Evolutionary conservation across 2,113 vertebrate genomes (phyloP).

Genomic region (Spilogale gracilis): DNA sequence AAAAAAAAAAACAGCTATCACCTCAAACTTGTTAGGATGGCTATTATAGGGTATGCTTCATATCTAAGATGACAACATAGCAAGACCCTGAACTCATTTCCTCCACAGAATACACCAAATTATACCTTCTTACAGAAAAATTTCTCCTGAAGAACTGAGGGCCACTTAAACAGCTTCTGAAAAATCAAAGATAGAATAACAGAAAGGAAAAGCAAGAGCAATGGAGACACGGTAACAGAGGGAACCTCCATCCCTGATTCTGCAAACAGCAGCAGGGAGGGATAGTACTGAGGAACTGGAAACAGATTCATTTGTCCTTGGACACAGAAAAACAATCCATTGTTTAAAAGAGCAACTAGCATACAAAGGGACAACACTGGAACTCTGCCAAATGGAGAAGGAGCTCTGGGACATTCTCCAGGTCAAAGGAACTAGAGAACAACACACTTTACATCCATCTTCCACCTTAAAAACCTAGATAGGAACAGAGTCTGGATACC

Average conservation of each 20-base stretch:
- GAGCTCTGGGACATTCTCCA: background rate
- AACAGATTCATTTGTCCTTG: background rate
- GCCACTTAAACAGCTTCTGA: background rate
- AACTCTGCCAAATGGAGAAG: background rate
- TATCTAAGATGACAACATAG: background rate
- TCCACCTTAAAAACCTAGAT: background rate
- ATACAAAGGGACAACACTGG: background rate
- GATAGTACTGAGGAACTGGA: background rate
- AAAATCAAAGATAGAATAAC: background rate
- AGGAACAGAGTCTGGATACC: background rate
- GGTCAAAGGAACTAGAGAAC: background rate
- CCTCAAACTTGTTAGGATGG: background rate
- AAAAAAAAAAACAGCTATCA: background rate
- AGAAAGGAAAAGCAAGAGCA: background rate
- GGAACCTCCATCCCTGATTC: background rate
- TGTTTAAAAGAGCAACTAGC: background rate
- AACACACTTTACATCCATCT: background rate
- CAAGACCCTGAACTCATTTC: background rate
- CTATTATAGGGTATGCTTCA: background rate
- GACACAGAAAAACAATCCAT: background rate
- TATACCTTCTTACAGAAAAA: background rate
- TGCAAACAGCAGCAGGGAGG: background rate
- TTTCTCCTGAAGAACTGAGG: background rate
- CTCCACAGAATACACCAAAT: background rate
- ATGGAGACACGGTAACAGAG: background rate